Conservation (phyloP, 2,797 vertebrate species). For the Dermochelys coriacea region DNA sequence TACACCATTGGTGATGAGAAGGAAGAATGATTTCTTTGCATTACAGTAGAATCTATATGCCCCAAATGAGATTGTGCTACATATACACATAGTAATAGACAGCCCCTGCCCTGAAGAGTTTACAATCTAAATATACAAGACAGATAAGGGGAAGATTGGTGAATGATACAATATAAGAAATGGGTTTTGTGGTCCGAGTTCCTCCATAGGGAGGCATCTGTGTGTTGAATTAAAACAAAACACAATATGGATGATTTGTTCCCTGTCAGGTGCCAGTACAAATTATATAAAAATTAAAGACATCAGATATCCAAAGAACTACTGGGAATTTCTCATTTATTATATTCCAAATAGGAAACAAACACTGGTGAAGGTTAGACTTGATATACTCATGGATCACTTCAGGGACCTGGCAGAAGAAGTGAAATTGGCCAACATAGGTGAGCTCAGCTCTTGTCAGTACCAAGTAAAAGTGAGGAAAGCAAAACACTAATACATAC, state of each 20-base stretch:
- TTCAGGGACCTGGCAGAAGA: neutral
- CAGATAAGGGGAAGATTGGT: neutral
- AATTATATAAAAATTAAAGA: neutral
- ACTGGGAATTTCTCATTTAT: neutral
- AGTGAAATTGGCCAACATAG: neutral
- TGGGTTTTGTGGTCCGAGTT: neutral
- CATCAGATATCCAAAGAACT: neutral
- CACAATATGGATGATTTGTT: neutral
- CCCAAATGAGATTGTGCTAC: neutral
- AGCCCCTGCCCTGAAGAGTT: neutral
- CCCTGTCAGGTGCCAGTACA: neutral
- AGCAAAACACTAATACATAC: rapidly evolving
- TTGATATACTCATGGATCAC: neutral
- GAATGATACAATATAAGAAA: neutral
- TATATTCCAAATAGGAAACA: neutral
- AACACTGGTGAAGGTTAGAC: neutral
- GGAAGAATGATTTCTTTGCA: neutral
- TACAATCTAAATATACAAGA: neutral
- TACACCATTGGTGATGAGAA: neutral
- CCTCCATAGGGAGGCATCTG: neutral
- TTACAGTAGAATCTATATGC: neutral
- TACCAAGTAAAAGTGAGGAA: neutral
- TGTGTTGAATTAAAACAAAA: neutral
- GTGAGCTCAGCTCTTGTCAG: neutral
- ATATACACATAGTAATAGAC: neutral